These are phyloP conservation scores for Crotalus viridis DNA, from an alignment of 2,113 vertebrate species.

Conservation along the genomic window DNA sequence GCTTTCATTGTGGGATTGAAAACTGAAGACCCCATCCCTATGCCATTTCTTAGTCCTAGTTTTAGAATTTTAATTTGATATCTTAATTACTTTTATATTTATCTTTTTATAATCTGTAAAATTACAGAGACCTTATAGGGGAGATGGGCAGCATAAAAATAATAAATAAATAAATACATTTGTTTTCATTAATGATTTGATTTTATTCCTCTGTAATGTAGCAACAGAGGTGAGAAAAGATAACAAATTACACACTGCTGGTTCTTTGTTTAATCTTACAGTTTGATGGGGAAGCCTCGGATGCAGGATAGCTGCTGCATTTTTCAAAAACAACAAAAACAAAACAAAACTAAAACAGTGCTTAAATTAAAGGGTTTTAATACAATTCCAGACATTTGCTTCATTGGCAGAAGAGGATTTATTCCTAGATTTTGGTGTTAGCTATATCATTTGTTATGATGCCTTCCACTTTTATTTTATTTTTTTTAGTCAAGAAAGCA, in stretches of 20 bases:
- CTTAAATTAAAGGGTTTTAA: background rate
- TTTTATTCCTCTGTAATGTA: background rate
- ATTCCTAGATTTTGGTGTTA: background rate
- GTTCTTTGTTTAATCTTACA: background rate
- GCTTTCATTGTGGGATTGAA: background rate
- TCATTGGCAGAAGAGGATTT: background rate
- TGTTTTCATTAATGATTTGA: background rate
- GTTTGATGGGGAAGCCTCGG: background rate
- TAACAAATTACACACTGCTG: background rate
- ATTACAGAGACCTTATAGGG: background rate
- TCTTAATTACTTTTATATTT: background rate
- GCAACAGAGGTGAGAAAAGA: background rate
- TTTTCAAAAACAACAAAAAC: background rate
- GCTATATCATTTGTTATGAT: background rate
- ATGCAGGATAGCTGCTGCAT: background rate
- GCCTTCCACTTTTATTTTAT: background rate
- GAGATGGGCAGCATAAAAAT: background rate
- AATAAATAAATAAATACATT: background rate
- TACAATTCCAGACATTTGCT: background rate
- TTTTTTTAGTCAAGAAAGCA: background rate
- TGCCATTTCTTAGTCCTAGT: background rate
- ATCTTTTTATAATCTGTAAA: background rate
- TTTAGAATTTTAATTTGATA: background rate
- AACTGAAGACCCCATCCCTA: background rate
- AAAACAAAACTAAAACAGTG: no score